A percentile compares a stretch with the other conserved stretches of the same genome.
Evolutionary conservation across 2,888 invertebrate species (phyloP).

Genomic region (Linnaemya vulpina): DNA sequence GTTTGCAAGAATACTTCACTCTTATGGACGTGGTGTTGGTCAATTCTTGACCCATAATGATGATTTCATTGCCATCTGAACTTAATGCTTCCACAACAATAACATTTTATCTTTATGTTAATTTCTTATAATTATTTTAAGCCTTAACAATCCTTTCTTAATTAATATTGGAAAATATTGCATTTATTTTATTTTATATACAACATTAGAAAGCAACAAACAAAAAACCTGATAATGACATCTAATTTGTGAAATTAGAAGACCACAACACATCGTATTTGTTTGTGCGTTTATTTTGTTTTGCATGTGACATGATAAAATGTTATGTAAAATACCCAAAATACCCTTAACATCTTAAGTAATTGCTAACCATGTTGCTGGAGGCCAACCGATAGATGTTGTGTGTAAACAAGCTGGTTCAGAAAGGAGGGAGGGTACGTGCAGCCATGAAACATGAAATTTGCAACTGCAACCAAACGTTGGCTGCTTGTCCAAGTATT

Average conservation of each 20-base stretch:
- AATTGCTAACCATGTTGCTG: slow-evolving; percentile 61
- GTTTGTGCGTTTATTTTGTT: slow-evolving; percentile 18
- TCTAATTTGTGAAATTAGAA: slow-evolving; percentile 71
- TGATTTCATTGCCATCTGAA: too few relatives aligned
- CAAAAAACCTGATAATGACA: slow-evolving; percentile 69
- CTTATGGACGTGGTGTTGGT: too few relatives aligned
- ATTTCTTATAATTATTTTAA: slow-evolving; percentile 13
- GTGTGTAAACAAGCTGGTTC: too few relatives aligned
- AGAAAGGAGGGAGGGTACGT: background rate
- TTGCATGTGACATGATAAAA: slow-evolving; percentile 67
- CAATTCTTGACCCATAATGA: too few relatives aligned
- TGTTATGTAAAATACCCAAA: slow-evolving; percentile 68
- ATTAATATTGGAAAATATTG: slow-evolving; percentile 64
- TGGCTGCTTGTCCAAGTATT: slow-evolving; percentile 10
- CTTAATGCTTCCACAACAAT: background rate
- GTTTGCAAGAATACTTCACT: too few relatives aligned
- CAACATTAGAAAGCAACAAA: slow-evolving; percentile 5
- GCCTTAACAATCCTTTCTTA: slow-evolving; percentile 56
- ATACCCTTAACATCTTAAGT: slow-evolving; percentile 68
- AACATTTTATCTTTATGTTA: slow-evolving; percentile 27
- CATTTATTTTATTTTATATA: slow-evolving; percentile 38
- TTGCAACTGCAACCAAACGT: slow-evolving; percentile 38
- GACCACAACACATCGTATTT: slow-evolving; percentile 61
- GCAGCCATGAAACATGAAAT: slow-evolving; percentile 35
- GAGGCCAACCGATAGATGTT: background rate